Evolutionary conservation across 2,113 vertebrate species (phyloP).

Genomic region (Elanus axillaris): DNA sequence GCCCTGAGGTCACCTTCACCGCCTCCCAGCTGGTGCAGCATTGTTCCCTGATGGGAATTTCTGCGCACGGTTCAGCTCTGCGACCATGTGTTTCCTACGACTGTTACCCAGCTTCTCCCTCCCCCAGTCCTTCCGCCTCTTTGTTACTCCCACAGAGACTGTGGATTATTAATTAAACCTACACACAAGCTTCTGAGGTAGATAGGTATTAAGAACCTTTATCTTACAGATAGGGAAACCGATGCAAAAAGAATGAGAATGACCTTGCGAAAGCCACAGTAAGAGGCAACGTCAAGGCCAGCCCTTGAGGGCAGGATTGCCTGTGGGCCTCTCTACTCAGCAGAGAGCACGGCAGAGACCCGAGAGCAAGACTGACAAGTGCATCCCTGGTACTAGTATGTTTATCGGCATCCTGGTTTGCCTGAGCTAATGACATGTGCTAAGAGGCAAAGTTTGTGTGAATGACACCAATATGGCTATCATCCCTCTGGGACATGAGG

Average conservation of each 20-base stretch:
- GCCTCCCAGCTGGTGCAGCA: slow-evolving; percentile 56
- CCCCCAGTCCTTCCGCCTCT: slow-evolving; percentile 49
- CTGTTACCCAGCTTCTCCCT: slow-evolving; percentile 43
- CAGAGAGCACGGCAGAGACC: neutral
- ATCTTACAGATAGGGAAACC: neutral
- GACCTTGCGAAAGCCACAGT: neutral
- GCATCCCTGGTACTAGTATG: neutral
- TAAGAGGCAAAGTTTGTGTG: neutral
- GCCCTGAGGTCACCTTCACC: slow-evolving; percentile 60
- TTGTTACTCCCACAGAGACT: slow-evolving; percentile 22
- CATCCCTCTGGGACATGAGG: neutral
- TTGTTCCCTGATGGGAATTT: slow-evolving; percentile 68
- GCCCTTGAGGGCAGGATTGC: neutral
- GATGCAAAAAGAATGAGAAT: neutral
- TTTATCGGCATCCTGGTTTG: neutral
- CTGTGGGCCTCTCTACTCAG: fast-evolving
- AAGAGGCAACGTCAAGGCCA: neutral
- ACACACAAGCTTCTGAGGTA: neutral
- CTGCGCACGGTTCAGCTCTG: neutral
- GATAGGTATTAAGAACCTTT: neutral
- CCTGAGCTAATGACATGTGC: neutral
- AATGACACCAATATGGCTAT: fast-evolving
- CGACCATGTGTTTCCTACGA: slow-evolving; percentile 56
- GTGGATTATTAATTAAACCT: slow-evolving; percentile 14
- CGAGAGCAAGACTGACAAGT: neutral